Conservation (phyloP, 2,797 vertebrate genomes). For the Spinus olivaceus region DNA sequence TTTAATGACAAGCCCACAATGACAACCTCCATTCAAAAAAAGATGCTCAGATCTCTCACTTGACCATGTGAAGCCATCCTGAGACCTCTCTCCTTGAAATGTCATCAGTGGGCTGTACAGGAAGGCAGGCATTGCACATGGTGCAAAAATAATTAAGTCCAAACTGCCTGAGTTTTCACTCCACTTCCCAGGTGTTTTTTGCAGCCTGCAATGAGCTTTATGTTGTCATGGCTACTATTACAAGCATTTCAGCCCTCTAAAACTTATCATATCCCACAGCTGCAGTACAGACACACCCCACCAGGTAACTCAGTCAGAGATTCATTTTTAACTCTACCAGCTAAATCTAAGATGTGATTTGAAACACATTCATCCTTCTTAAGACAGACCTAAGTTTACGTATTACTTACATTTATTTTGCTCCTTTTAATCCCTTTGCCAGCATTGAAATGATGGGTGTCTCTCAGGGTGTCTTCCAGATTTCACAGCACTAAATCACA, state of each 20-base stretch:
- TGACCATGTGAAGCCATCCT: background rate
- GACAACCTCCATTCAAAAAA: background rate
- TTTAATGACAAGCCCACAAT: background rate
- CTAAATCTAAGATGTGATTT: background rate
- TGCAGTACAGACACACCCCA: background rate
- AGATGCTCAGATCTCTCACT: background rate
- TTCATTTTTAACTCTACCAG: background rate
- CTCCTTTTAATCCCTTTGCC: background rate
- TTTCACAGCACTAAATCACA: background rate
- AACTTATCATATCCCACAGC: background rate
- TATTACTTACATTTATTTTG: background rate
- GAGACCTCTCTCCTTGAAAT: background rate
- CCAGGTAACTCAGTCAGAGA: background rate
- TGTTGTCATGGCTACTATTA: background rate
- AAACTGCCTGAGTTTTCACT: background rate
- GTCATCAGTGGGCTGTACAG: background rate
- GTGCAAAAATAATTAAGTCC: background rate
- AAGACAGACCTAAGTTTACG: background rate
- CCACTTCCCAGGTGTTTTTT: background rate
- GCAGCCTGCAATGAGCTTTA: background rate
- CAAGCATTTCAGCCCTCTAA: background rate
- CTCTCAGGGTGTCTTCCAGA: background rate
- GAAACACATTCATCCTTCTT: background rate
- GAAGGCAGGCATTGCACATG: background rate
- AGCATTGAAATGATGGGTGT: background rate